Evolutionary conservation across 2,113 vertebrate genomes (phyloP), one percentile per base, ranked within the genome.

Genomic region (Paradoxurus hermaphroditus): DNA sequence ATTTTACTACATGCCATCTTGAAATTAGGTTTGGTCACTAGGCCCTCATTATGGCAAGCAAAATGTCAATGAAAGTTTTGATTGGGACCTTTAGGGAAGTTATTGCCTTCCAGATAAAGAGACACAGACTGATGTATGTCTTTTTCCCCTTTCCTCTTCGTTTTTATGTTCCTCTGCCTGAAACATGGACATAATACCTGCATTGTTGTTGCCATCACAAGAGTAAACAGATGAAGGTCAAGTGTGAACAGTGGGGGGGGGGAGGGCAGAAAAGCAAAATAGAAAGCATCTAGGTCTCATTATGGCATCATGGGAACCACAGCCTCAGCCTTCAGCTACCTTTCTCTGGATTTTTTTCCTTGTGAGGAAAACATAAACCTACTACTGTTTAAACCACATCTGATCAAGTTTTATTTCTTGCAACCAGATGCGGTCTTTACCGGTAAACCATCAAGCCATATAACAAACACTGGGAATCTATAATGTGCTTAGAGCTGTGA

Each of bases 161-260:
- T 1, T 31, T 90, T 53, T 53, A 21, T 15, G 18, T 65, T 73
- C 21, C 9, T 79, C 7, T 85, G 10, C 31, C 15, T 84, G 7
- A 15, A 75, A 75, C 5, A 5, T 53, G 29, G 21, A 72, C 16
- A 10, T 65, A 16, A n/a, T 75, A 29, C 19, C 12, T 79, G 4
- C 3, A 0, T 65, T 13, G 15, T 36, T 89, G 85, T 34, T 49
- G 3, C 11, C 29, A 19, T 70, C 21, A 49, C 44, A 36, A 31
- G 23, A 82, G 23, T n/a, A n/a, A n/a, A n/a, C n/a, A 79, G 5
- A 44, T 81, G 19, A 81, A 75, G 63, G 2, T 8, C 65, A 86
- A 56, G 51, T 36, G 41, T 10, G 3, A 34, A 1, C 14, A 1
- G 11, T 12, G 34, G 3, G n/a, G n/a, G n/a, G n/a, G n/a, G n/a